Evolutionary conservation across 2,888 invertebrate genomes (phyloP).

Genomic region (Augochlorella aurata): DNA sequence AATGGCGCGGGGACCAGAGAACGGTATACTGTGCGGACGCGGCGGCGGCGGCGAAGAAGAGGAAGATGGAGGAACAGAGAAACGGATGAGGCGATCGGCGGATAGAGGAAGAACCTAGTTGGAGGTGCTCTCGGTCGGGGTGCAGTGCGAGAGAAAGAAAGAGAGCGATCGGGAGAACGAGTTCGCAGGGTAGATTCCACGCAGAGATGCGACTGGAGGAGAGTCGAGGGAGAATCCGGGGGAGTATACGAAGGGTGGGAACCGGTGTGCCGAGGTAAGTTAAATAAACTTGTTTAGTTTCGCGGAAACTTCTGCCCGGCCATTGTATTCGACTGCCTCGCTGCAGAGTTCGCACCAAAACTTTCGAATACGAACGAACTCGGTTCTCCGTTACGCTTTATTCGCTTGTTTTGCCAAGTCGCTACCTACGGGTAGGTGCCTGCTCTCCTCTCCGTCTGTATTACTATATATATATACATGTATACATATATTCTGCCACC

Average conservation of each 20-base stretch:
- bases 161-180: constrained; percentile 36
- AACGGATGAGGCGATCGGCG: constrained; percentile 22
- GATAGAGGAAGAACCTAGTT: constrained; percentile 36
- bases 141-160: not conserved
- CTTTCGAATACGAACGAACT: constrained; percentile 78
- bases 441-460: not conserved
- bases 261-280: constrained; percentile 74
- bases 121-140: constrained; percentile 25
- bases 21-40: not conserved
- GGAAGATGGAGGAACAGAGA: constrained; percentile 10
- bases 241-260: constrained; percentile 45
- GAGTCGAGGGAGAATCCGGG: constrained; percentile 35
- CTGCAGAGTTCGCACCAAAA: constrained; percentile 74
- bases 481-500: not conserved
- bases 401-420: constrained; percentile 76
- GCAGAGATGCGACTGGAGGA: constrained; percentile 39
- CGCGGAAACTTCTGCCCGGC: constrained; percentile 75
- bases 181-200: constrained; percentile 43
- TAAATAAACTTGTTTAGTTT: constrained; percentile 81
- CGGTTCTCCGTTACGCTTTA: constrained; percentile 77
- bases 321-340: constrained; percentile 78
- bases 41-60: not conserved
- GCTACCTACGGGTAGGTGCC: constrained; percentile 37
- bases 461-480: not conserved
- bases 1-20: constrained; percentile 9